Base-by-base conservation (phyloP, 30 jellyfish, hydroid and myxozoan genomes). In the Pelagia noctiluca region DNA sequence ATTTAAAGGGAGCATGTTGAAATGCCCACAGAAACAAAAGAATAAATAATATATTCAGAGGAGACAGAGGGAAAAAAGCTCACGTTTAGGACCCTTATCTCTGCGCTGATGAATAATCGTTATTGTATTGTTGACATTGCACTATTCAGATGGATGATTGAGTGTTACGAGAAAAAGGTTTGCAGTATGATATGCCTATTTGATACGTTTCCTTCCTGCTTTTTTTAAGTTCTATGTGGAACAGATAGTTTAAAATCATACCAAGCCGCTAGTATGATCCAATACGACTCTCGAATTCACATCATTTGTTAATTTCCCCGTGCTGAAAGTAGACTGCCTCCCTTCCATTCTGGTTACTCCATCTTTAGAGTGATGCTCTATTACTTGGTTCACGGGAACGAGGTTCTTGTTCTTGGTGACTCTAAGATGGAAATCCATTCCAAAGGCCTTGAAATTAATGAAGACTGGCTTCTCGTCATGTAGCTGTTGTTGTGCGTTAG, bases 221-320 rank as follows among this genome's bases (percentile, higher is more conserved):
- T n/a, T n/a, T n/a, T n/a, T n/a, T n/a, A n/a, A n/a, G n/a, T n/a
- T n/a, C n/a, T n/a, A n/a, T n/a, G n/a, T n/a, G n/a, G n/a, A n/a
- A n/a, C n/a, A n/a, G n/a, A n/a, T n/a, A n/a, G n/a, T n/a, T n/a
- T n/a, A n/a, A n/a, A n/a, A n/a, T n/a, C 98, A 52, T 52, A 92
- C 98, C 89, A 92, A 24, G 19, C 98, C 98, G 31, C 78, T 71
- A 2, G 95, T 26, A 54, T 85, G 96, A 50, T 86, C 92, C 68
- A 92, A 30, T 0, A 95, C 96, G 53, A 87, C 98, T 71, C 60
- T 53, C 2, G 98, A 85, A 35, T 49, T 38, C 30, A 38, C 78
- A 73, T 92, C 97, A 1, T 85, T 93, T 25, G 62, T 88, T 72
- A 92, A 73, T 50, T 54, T 49, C 8, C 98, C 98, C 0, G 78